Evolutionary conservation across 37 sponge, comb jelly and placozoan genomes (phyloP).

Genomic region (Diacarnus erythraeanus): DNA sequence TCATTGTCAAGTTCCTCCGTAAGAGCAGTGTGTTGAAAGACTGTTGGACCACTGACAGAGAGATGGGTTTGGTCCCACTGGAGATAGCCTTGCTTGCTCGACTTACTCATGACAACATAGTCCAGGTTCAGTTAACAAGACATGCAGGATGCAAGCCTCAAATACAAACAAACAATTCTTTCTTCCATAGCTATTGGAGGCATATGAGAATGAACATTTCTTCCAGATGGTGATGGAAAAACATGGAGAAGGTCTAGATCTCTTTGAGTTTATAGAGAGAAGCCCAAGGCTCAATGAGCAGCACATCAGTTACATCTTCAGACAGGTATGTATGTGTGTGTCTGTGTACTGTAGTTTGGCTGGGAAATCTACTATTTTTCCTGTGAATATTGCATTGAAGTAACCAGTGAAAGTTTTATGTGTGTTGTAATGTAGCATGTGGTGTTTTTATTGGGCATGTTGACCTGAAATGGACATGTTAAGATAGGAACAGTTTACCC

Average conservation of each 20-base stretch:
- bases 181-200: constrained; percentile 74
- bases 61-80: constrained; percentile 71
- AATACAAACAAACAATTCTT: background rate
- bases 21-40: constrained; percentile 86
- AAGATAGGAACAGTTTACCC: too few species aligned
- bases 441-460: too few species aligned
- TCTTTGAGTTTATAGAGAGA: constrained; percentile 90
- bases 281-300: constrained; percentile 69
- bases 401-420: too few species aligned
- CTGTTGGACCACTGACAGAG: constrained; percentile 78
- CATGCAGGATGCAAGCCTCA: background rate
- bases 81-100: constrained; percentile 81
- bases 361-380: too few species aligned
- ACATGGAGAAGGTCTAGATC: constrained; percentile 92
- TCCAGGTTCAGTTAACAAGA: constrained; percentile 45
- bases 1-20: constrained; percentile 90
- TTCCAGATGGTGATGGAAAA: constrained; percentile 97
- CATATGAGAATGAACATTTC: constrained; percentile 84
- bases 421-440: too few species aligned
- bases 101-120: constrained; percentile 83
- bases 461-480: too few species aligned
- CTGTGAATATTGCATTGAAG: too few species aligned
- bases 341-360: too few species aligned
- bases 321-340: constrained; percentile 76
- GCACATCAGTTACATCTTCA: constrained; percentile 88